Conservation (phyloP, 2,113 vertebrate genomes). For the Nipponia nippon region DNA sequence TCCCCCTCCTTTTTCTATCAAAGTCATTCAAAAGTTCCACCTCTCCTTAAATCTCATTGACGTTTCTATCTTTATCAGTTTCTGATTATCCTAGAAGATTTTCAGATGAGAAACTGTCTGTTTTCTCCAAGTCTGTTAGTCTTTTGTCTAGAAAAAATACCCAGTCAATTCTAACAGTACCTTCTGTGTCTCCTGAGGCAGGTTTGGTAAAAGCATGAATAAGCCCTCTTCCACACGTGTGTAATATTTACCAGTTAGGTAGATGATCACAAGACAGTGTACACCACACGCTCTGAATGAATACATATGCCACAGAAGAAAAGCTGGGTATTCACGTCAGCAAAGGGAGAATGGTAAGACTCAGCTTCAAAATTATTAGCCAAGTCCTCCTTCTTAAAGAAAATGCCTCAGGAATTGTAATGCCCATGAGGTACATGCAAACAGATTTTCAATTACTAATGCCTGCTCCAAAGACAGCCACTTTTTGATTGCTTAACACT, state of each 20-base stretch:
- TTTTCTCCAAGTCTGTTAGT: not conserved
- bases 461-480: not conserved
- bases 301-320: not conserved
- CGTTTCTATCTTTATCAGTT: not conserved
- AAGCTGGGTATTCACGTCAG: not conserved
- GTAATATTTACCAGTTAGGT: not conserved
- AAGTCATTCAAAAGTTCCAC: not conserved
- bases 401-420: not conserved
- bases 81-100: not conserved
- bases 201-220: not conserved
- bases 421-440: not conserved
- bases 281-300: not conserved
- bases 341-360: not conserved
- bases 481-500: not conserved
- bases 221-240: not conserved
- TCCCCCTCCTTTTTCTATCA: not conserved
- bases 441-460: not conserved
- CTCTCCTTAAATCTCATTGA: not conserved
- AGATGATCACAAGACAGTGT: not conserved
- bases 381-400: not conserved
- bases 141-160: not conserved
- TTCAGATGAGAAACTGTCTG: not conserved
- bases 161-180: not conserved
- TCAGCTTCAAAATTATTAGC: not conserved
- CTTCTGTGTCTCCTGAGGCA: not conserved